Conservation (phyloP, 2,797 vertebrate species). For the Smutsia temminckii region DNA sequence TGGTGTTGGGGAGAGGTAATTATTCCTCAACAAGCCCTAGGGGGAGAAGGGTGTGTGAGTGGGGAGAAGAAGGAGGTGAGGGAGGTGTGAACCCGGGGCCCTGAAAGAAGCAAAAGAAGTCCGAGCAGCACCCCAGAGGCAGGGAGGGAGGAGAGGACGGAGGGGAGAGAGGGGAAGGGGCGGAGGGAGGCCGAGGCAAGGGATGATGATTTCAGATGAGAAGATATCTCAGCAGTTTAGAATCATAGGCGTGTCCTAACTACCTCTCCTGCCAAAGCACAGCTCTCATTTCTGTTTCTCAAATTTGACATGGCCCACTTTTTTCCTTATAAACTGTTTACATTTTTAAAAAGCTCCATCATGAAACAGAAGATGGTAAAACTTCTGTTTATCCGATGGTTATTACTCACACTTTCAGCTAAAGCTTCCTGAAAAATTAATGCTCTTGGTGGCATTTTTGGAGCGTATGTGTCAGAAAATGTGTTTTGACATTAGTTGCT, state of each 20-base stretch:
- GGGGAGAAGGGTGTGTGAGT: neutral
- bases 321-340: constrained; percentile 70
- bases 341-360: constrained; percentile 50
- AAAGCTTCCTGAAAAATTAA: constrained; percentile 60
- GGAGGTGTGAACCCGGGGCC: neutral
- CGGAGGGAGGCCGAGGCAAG: neutral
- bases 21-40: neutral
- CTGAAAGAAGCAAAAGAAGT: neutral
- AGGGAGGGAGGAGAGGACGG: neutral
- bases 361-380: constrained; percentile 66
- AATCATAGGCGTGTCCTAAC: neutral
- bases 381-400: constrained; percentile 59
- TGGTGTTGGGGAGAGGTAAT: neutral
- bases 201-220: neutral
- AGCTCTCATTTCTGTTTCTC: constrained; percentile 46
- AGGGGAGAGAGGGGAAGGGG: neutral
- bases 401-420: constrained; percentile 63
- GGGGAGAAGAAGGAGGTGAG: neutral
- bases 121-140: too few species aligned
- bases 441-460: constrained; percentile 15
- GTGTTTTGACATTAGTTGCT: constrained; percentile 49
- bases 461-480: neutral
- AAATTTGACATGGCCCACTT: constrained; percentile 42
- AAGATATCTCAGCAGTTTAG: constrained; percentile 3
- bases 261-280: constrained; percentile 12